Evolutionary conservation across 2,113 vertebrate genomes (phyloP).

Genomic region (Seriola dumerili): DNA sequence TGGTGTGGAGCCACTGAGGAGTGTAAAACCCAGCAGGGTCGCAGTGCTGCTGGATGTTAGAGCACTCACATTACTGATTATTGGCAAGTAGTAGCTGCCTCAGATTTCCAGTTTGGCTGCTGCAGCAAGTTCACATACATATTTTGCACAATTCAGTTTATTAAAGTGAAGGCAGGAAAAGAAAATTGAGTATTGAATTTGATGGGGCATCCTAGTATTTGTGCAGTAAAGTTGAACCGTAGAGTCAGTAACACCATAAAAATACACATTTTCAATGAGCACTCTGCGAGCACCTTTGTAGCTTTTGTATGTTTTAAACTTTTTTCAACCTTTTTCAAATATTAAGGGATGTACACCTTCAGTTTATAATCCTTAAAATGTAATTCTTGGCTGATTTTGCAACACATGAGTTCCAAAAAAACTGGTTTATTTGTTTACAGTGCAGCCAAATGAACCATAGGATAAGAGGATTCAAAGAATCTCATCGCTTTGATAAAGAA

Average conservation of each 20-base stretch:
- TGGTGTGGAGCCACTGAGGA: background rate
- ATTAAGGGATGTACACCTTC: background rate
- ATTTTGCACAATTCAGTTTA: no score
- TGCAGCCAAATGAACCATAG: background rate
- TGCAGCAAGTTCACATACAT: no score
- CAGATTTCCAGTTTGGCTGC: background rate
- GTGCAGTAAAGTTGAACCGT: background rate
- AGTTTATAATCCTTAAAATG: background rate
- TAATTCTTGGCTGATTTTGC: background rate
- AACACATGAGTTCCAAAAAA: background rate
- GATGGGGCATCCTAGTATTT: no score
- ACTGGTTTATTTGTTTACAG: background rate
- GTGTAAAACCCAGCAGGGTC: conserved; percentile 12
- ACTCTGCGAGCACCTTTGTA: no score
- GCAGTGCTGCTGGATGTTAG: background rate
- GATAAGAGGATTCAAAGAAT: background rate
- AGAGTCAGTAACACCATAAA: background rate
- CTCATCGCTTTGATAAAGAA: background rate
- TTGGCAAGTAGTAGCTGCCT: background rate
- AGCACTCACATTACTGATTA: conserved; percentile 1
- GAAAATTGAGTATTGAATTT: no score
- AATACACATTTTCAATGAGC: no score
- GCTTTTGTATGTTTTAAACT: no score
- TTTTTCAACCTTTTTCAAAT: background rate
- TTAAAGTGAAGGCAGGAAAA: no score